A percentile compares a stretch with the other conserved stretches of the same genome.
These are phyloP conservation scores for Agrotis segetum DNA, from an alignment of 2,888 invertebrate species.

Conservation along the genomic window DNA sequence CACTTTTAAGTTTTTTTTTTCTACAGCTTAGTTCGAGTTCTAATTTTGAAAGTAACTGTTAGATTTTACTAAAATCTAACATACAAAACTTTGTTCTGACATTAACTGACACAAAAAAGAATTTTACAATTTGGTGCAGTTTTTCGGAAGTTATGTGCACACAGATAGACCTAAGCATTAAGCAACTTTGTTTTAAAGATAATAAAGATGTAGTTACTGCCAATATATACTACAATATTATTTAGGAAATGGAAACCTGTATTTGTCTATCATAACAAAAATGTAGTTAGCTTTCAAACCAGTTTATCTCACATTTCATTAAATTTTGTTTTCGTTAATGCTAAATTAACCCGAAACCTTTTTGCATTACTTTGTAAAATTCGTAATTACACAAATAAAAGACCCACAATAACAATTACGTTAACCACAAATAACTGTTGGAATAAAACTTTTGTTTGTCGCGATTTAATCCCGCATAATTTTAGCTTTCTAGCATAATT, in stretches of 20 bases:
- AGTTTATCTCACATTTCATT: not conserved
- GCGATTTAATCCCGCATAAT: constrained; percentile 59
- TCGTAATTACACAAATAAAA: constrained; percentile 22
- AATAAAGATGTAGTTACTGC: no score
- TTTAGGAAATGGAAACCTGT: no score
- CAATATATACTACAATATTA: no score
- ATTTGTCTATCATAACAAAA: not conserved
- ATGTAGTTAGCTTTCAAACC: not conserved
- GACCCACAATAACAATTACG: constrained; percentile 36
- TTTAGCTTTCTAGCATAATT: constrained; percentile 60
- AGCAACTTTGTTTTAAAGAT: no score
- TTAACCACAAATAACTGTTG: constrained; percentile 41
- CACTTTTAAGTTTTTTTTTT: not conserved
- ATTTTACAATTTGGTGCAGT: no score
- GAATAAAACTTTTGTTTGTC: constrained; percentile 60
- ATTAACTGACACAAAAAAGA: no score
- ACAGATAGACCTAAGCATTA: no score
- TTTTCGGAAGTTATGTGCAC: no score
- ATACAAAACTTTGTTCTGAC: no score
- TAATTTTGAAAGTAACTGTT: no score
- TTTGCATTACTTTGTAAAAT: not conserved
- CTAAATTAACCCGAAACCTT: not conserved
- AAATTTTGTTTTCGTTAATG: not conserved
- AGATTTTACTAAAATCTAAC: no score
- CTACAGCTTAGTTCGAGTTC: no score